phyloP scores from a whole-genome alignment of 2,113 vertebrate species.

The Pantherophis guttatus region DNA sequence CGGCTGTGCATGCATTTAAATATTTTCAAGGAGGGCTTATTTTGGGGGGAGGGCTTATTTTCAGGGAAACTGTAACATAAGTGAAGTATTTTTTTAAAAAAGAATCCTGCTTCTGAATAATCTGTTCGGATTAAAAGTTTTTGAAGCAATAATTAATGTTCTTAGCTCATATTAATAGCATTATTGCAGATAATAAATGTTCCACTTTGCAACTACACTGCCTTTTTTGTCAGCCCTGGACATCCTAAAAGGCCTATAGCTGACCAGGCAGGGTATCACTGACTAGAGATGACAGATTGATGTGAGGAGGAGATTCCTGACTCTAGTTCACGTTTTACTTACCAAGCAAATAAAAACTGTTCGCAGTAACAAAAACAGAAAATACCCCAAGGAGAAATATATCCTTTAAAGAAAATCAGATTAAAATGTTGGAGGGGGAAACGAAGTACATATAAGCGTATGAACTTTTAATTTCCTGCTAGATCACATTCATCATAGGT shows the following conservation, averaged over 20 bases:
- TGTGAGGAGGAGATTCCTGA: slow-evolving; percentile 45
- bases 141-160: slow-evolving; percentile 15
- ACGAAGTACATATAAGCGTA: neutral
- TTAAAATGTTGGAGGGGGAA: neutral
- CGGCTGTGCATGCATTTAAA: too few species aligned
- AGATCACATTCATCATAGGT: neutral
- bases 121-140: neutral
- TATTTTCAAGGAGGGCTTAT: too few species aligned
- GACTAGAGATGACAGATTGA: slow-evolving; percentile 36
- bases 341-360: slow-evolving; percentile 5
- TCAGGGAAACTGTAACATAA: too few species aligned
- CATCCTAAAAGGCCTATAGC: slow-evolving; percentile 2
- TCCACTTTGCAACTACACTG: slow-evolving; percentile 33
- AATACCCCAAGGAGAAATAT: neutral
- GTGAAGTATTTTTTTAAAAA: neutral
- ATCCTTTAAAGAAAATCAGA: neutral
- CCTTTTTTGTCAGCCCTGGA: slow-evolving; percentile 42
- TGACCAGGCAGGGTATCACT: slow-evolving; percentile 37
- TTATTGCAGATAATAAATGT: slow-evolving; percentile 32
- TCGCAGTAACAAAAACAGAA: slow-evolving; percentile 2
- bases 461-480: neutral
- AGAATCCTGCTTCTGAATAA: neutral
- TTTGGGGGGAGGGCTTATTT: too few species aligned
- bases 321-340: slow-evolving; percentile 40
- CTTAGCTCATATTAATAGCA: neutral